Conservation (phyloP, 2,113 vertebrate species). For the Procavia capensis region DNA sequence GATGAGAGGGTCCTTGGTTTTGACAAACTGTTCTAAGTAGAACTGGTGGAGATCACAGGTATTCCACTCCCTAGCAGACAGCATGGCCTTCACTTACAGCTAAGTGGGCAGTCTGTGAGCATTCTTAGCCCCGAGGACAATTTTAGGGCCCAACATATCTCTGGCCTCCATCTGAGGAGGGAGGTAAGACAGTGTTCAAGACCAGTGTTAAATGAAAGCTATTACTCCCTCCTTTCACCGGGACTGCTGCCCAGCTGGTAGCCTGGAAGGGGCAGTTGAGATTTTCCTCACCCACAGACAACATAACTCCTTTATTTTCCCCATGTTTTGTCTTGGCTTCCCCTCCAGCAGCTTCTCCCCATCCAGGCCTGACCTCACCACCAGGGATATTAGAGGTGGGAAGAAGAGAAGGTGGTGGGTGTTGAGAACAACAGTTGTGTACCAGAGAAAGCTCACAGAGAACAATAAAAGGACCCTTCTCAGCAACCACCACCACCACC, state of each 20-base stretch:
- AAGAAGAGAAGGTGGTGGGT: fast-evolving
- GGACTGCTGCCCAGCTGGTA: neutral
- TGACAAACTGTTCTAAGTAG: neutral
- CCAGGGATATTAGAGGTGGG: neutral
- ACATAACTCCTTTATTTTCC: neutral
- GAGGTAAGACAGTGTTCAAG: neutral
- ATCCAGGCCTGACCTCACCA: neutral
- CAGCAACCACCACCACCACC: neutral
- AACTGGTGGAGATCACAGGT: neutral
- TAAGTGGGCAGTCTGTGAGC: neutral
- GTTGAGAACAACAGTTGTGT: neutral
- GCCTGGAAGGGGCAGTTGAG: neutral
- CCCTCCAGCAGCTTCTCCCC: neutral
- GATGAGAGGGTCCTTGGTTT: neutral
- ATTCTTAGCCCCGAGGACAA: neutral
- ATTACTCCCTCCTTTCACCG: neutral
- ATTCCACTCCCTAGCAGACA: neutral
- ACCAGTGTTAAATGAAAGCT: neutral
- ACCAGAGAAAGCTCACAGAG: neutral
- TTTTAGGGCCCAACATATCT: neutral
- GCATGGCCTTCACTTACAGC: neutral
- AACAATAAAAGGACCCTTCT: neutral
- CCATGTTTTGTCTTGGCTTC: neutral
- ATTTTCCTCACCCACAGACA: neutral
- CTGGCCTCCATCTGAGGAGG: neutral